Conservation (phyloP, 2,113 vertebrate genomes). For the Phaetusa simplex region DNA sequence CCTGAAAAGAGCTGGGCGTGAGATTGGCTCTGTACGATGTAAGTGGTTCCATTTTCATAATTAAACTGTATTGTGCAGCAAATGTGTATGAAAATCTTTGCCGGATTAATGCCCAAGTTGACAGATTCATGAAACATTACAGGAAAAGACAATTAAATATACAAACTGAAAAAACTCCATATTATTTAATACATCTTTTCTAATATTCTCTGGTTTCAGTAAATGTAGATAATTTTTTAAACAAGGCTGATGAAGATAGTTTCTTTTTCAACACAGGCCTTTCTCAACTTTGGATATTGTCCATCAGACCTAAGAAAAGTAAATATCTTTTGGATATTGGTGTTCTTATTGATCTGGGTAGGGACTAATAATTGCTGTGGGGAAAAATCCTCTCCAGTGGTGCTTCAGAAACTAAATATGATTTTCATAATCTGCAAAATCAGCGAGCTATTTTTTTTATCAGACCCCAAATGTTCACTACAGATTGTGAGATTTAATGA, state of each 20-base stretch:
- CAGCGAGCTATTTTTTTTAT: background rate
- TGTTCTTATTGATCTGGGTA: background rate
- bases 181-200: background rate
- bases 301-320: background rate
- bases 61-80: background rate
- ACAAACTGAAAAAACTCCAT: background rate
- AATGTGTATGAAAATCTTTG: background rate
- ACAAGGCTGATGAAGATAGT: background rate
- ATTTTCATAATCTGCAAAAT: background rate
- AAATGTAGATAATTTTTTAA: background rate
- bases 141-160: background rate
- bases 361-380: background rate
- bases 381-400: background rate
- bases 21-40: background rate
- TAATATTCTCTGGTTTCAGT: background rate
- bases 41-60: background rate
- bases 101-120: background rate
- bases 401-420: background rate
- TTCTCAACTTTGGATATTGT: background rate
- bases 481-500: background rate
- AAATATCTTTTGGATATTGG: background rate
- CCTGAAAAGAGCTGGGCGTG: background rate
- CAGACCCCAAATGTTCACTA: background rate
- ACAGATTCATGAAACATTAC: background rate
- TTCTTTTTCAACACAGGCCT: background rate